Conservation (phyloP, 2,113 vertebrate species). For the Zosterops pallidus region DNA sequence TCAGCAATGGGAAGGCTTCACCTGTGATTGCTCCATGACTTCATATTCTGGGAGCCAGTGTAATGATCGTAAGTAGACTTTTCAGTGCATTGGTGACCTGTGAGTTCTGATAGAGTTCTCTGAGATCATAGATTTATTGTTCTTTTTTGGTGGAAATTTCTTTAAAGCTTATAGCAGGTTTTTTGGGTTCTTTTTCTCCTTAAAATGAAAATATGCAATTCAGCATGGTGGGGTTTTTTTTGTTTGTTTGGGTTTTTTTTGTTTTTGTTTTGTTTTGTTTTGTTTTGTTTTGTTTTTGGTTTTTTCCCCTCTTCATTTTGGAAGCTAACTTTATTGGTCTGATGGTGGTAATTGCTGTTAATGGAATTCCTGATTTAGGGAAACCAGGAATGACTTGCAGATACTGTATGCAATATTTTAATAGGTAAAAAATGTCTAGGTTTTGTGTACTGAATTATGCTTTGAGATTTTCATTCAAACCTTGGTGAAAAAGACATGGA, state of each 20-base stretch:
- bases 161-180: background rate
- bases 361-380: background rate
- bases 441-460: background rate
- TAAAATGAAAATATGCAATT: background rate
- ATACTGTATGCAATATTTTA: background rate
- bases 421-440: background rate
- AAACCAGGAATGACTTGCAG: background rate
- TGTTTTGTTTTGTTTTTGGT: background rate
- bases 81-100: background rate
- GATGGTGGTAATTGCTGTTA: background rate
- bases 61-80: slow-evolving; percentile 92
- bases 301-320: background rate
- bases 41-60: slow-evolving; percentile 94
- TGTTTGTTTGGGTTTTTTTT: too few species aligned
- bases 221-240: background rate
- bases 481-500: background rate
- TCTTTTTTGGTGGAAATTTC: background rate
- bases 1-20: slow-evolving; percentile 98
- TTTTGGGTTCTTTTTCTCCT: background rate
- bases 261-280: too few species aligned
- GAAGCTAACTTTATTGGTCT: background rate
- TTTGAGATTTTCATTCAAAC: background rate
- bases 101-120: background rate
- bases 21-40: slow-evolving; percentile 97
- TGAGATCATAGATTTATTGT: background rate